A percentile compares a stretch with the other conserved stretches of the same genome.
phyloP scores from a whole-genome alignment of 2,113 vertebrate species.

The Siniperca chuatsi region DNA sequence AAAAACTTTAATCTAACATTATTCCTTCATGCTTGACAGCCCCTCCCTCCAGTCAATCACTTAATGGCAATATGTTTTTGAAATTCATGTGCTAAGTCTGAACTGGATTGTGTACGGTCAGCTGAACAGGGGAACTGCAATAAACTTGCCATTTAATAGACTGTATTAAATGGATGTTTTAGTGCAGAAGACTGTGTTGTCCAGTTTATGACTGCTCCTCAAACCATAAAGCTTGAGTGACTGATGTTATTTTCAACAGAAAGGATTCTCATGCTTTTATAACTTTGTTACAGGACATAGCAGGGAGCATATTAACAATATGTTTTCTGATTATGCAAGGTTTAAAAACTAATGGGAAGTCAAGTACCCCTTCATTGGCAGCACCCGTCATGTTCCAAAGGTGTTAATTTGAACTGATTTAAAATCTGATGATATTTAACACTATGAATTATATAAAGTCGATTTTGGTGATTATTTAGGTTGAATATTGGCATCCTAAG shows the following conservation, averaged over 20 bases:
- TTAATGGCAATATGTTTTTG: conserved; percentile 70
- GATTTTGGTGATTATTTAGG: neutral
- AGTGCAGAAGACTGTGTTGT: conserved; percentile 24
- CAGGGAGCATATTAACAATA: neutral
- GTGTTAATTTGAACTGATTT: neutral
- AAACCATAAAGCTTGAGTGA: neutral
- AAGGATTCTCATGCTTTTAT: neutral
- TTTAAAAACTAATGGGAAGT: neutral
- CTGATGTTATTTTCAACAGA: conserved; percentile 1
- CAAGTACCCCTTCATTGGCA: neutral
- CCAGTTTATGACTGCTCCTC: neutral
- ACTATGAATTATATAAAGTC: neutral
- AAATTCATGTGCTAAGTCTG: conserved; percentile 53
- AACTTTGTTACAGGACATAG: neutral
- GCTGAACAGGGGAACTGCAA: conserved; percentile 29
- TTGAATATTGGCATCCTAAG: neutral
- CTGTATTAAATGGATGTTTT: conserved; percentile 54
- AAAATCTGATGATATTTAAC: neutral
- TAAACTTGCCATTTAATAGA: conserved; percentile 48
- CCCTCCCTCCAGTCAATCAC: conserved; percentile 66
- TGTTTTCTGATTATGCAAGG: neutral
- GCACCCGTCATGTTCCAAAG: neutral
- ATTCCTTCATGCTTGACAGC: conserved; percentile 42
- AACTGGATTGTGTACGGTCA: conserved; percentile 49
- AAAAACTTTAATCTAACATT: conserved; percentile 59